Evolutionary conservation across 2,888 invertebrate species (phyloP).

Genomic region (Lochmaea capreae): DNA sequence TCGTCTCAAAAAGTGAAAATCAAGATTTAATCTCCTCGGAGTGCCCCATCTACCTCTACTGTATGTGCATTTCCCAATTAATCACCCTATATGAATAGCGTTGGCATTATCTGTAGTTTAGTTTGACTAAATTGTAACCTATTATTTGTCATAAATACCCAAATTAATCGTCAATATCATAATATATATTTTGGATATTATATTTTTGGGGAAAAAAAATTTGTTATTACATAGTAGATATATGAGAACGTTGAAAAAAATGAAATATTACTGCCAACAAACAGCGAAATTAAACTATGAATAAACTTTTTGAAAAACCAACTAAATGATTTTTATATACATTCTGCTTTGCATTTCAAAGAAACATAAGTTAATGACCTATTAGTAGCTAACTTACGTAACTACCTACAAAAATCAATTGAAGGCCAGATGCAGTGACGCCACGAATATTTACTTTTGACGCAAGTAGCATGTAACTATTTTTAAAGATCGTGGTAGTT

Average conservation of each 20-base stretch:
- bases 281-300: background rate
- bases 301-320: background rate
- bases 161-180: too few relatives aligned
- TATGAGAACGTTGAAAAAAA: background rate
- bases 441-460: conserved; percentile 11
- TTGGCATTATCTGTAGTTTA: too few relatives aligned
- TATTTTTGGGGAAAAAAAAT: too few relatives aligned
- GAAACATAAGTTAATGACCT: conserved; percentile 17
- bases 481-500: conserved; percentile 4
- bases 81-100: too few relatives aligned
- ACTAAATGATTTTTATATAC: background rate
- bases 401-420: conserved; percentile 11
- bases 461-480: conserved; percentile 2
- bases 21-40: too few relatives aligned
- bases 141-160: too few relatives aligned
- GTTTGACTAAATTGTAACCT: too few relatives aligned
- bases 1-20: too few relatives aligned
- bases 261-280: background rate
- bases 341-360: background rate
- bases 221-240: background rate
- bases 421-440: conserved; percentile 11
- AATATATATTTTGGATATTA: too few relatives aligned
- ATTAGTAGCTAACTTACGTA: conserved; percentile 14
- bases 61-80: too few relatives aligned
- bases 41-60: too few relatives aligned